Evolutionary conservation across 1,140 invertebrate species (phyloP), one percentile per base, ranked within the genome.

Genomic region (Microplitis mediator): DNA sequence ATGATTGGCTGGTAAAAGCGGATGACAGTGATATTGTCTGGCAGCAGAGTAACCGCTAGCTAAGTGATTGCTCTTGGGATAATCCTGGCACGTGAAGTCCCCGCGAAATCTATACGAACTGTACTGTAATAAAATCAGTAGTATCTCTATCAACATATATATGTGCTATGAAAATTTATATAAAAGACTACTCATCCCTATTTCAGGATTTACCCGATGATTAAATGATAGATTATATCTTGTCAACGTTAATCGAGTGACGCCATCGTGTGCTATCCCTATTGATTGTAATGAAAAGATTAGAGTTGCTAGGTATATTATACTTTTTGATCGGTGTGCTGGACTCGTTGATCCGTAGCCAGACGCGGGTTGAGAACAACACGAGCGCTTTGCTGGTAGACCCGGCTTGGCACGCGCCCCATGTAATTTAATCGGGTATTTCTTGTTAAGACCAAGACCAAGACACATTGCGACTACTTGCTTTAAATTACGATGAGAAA

Each of bases 341-440:
- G 11, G 56, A 60, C 23, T 31, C 31, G 16, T 34, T 32, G 31
- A 60, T 60, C 56, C 9, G 16, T 60, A 31, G 9, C 16, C 16
- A 31, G 56, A 60, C 31, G 14, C 2, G 8, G n/a, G 13, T 4
- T n/a, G 4, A 4, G 34, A 63, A 63, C 13, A 45, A 45, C 39
- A 45, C 39, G 39, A 45, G 39, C 39, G 6, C 36, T 39, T 11
- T 45, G n/a, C 0, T 36, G 72, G 72, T 52, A 73, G 74, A 76
- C 76, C 77, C 77, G 80, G 77, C 71, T 54, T 83, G 84, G 81
- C 82, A 84, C 84, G 84, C 80, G 84, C 82, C 81, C 71, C 58
- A 11, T 82, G 85, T 85, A 86, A 86, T 86, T 86, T 77, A 84
- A 86, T 86, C 84, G 82, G 82, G 74, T 82, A 83, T 83, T 84